Base-by-base conservation (phyloP, 2,888 invertebrate species). In the Adineta ricciae region DNA sequence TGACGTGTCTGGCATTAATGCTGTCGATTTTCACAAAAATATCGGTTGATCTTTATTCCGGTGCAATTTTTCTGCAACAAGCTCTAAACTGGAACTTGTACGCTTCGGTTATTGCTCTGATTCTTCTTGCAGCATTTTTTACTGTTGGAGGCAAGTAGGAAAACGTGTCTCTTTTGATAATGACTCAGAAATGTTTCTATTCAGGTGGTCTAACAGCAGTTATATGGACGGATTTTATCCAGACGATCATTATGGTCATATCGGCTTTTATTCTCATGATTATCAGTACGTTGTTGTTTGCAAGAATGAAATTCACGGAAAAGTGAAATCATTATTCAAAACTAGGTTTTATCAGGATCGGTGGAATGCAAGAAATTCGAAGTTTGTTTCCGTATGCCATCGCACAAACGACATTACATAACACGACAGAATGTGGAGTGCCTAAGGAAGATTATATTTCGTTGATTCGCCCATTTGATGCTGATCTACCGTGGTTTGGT, bases 21-120 rank as follows among this genome's bases (percentile, higher is more conserved):
- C 89, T 92, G 38, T 92, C 91, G 87, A 90, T 92, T 24, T 92
- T 92, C 88, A 92, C 92, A 14, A 92, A 92, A 88, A 91, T 92
- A 84, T 92, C 92, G 49, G 92, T 92, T 88, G 91, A 92, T 88
- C 87, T 91, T 86, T 91, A 89, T 87, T 89, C 90, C 41, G 91
- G 91, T 3, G 90, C 89, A 11, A 87, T 91, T 46, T 91, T 91
- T 87, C 89, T 91, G 41, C 88, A 89, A 86, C 88, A 89, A 86
- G 89, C 90, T 11, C 87, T 91, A 9, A 89, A 91, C 32, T 89
- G 90, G 87, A 91, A 92, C 86, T 87, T 88, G 19, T 92, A 92
- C 87, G 87, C 90, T 24, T 90, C 92, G 4, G 90, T 92, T 64
- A 88, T 91, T 54, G 89, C 92, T 46, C 88, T 92, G 14, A 88